phyloP scores from a whole-genome alignment of 1,140 invertebrate genomes.

The Hyposmocoma kahamanoa region DNA sequence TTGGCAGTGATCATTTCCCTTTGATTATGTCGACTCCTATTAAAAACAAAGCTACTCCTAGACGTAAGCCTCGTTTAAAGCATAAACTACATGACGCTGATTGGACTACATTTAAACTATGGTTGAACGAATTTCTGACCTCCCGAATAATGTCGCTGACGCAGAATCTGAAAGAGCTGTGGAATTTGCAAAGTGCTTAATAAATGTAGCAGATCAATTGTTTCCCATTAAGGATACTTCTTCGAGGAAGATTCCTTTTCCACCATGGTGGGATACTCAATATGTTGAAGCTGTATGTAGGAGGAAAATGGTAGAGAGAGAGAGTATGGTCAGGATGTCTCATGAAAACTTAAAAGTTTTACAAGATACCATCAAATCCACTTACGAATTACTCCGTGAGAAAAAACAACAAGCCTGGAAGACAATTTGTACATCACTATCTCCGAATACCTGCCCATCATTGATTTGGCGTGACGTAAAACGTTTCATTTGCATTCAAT shows the following conservation, averaged over 20 bases:
- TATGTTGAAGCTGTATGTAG: neutral
- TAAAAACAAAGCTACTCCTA: neutral
- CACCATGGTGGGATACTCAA: conserved; percentile 10
- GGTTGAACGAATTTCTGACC: neutral
- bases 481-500: neutral
- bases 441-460: neutral
- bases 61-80: neutral
- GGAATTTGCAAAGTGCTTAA: neutral
- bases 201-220: neutral
- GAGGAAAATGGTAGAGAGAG: conserved; percentile 1
- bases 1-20: conserved; percentile 10
- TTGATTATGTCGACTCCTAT: neutral
- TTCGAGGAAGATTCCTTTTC: neutral
- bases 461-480: conserved; percentile 5
- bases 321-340: neutral
- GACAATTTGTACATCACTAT: conserved; percentile 4
- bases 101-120: neutral
- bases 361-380: neutral
- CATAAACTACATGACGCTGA: neutral
- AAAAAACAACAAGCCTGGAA: conserved; percentile 7
- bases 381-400: neutral
- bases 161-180: neutral
- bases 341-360: conserved; percentile 1
- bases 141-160: neutral
- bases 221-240: neutral